Percentiles rank a stretch among this genome's conserved stretches.
Conservation (phyloP, 2,797 vertebrate genomes). For the Yasuhikotakia modesta region DNA sequence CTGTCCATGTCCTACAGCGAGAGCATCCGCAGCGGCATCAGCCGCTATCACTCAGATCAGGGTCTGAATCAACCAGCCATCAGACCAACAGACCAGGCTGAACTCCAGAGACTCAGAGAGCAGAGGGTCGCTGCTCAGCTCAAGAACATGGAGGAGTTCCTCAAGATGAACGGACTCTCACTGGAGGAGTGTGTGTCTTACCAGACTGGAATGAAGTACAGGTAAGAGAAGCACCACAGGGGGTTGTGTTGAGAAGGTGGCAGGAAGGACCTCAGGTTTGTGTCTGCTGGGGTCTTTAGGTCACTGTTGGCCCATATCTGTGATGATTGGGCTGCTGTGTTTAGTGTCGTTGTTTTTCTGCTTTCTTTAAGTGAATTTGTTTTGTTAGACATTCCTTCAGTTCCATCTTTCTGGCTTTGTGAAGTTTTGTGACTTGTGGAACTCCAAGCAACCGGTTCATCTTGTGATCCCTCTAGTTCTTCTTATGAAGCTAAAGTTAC, state of each 20-base stretch:
- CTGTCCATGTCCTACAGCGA: slow-evolving; percentile 98
- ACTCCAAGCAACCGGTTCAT: slow-evolving; percentile 8
- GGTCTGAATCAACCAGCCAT: slow-evolving; percentile 82
- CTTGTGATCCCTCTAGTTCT: neutral
- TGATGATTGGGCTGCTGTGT: neutral
- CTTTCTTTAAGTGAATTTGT: neutral
- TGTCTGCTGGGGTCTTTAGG: neutral
- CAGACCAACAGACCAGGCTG: slow-evolving; percentile 82
- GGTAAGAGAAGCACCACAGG: slow-evolving; percentile 76
- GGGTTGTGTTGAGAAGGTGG: neutral
- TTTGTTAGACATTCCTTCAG: neutral
- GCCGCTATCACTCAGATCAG: slow-evolving; percentile 93
- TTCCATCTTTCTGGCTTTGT: neutral
- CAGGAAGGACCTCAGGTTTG: neutral
- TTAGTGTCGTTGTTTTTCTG: neutral
- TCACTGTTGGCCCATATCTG: neutral
- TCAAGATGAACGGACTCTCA: slow-evolving; percentile 93
- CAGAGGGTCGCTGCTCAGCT: slow-evolving; percentile 88
- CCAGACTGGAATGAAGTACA: slow-evolving; percentile 96
- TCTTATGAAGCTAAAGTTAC: neutral
- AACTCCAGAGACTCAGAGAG: slow-evolving; percentile 89
- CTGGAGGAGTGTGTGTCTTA: slow-evolving; percentile 89
- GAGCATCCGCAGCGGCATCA: slow-evolving; percentile 92
- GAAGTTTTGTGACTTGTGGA: slow-evolving; percentile 6
- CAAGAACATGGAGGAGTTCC: slow-evolving; percentile 96